Base-by-base conservation (phyloP, 2,113 vertebrate species). In the Hypomesus transpacificus region DNA sequence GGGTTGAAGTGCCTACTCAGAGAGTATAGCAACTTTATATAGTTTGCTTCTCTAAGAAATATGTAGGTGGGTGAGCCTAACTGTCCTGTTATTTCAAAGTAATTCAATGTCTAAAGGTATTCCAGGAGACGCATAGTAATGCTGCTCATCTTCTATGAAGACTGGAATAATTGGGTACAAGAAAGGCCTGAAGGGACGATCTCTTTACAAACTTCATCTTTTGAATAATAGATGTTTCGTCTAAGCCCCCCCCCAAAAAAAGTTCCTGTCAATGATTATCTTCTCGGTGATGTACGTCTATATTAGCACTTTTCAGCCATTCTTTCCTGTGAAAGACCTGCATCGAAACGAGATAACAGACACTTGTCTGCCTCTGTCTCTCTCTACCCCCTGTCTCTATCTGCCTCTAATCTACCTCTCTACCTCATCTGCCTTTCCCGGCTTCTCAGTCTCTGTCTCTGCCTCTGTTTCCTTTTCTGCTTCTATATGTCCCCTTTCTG, bases 331-430 rank as follows among this genome's bases (percentile, higher is more conserved):
- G 52, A 59, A 77, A 71, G 21, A 56, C 1, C 76, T 70, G 77
- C 78, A 75, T 73, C 81, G 74, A 79, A 85, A 76, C 54, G 78
- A 76, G 58, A 66, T 69, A 18, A 75, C 24, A 69, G 65, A 66
- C 62, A 62, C 34, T 51, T 1, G 50, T 68, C 66, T 61, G 1
- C 26, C 77, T 76, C 5, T 6, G 31, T 34, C 1, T 34, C 31
- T 34, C 31, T 34, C 31, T 34, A 34, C 4, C 31, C 28, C 7
- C 31, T 34, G 31, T 34, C 31, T 34, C 31, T 34, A 34, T 26
- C 31, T 34, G 31, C 31, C 31, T 34, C 5, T 34, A 34, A 34
- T 34, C 3, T 34, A 34, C 31, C 31, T 34, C 7, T 34, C 31
- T 34, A 34, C 7, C 31, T 34, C 31, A 34, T 34, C 31, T 34